phyloP scores from a whole-genome alignment of 2,113 vertebrate genomes.

The Oryzias curvinotus region DNA sequence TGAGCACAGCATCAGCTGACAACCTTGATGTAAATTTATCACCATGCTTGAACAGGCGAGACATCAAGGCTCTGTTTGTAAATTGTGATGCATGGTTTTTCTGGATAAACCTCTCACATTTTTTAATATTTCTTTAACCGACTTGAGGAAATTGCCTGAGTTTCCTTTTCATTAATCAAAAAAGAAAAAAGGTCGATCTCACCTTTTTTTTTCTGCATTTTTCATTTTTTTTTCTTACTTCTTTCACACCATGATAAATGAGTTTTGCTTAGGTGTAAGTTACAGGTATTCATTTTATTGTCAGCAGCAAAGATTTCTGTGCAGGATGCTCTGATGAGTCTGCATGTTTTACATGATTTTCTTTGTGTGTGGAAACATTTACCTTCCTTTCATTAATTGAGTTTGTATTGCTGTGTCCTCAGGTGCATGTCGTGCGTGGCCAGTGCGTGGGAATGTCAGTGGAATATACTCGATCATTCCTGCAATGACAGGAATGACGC shows the following conservation, averaged over 20 bases:
- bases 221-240: conserved; percentile 31
- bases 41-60: conserved; percentile 51
- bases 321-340: conserved; percentile 60
- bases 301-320: conserved; percentile 67
- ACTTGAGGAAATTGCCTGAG: conserved; percentile 76
- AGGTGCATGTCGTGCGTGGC: conserved; percentile 91
- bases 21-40: conserved; percentile 61
- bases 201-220: conserved; percentile 23
- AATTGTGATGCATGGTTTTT: conserved; percentile 73
- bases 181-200: conserved; percentile 74
- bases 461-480: conserved; percentile 81
- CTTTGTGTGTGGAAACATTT: conserved; percentile 49
- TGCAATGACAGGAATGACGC: conserved; percentile 81
- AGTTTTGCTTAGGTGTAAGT: conserved; percentile 70
- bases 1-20: conserved; percentile 57
- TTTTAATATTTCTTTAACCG: conserved; percentile 57
- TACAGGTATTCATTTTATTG: conserved; percentile 70
- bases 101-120: conserved; percentile 68
- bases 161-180: conserved; percentile 81
- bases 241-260: conserved; percentile 75
- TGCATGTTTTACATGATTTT: conserved; percentile 56
- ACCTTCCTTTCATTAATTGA: background rate
- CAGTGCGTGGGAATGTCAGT: conserved; percentile 90
- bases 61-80: conserved; percentile 68
- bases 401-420: conserved; percentile 16